phyloP scores from a whole-genome alignment of 2,113 vertebrate species.

The Apistogramma diplotaenia region DNA sequence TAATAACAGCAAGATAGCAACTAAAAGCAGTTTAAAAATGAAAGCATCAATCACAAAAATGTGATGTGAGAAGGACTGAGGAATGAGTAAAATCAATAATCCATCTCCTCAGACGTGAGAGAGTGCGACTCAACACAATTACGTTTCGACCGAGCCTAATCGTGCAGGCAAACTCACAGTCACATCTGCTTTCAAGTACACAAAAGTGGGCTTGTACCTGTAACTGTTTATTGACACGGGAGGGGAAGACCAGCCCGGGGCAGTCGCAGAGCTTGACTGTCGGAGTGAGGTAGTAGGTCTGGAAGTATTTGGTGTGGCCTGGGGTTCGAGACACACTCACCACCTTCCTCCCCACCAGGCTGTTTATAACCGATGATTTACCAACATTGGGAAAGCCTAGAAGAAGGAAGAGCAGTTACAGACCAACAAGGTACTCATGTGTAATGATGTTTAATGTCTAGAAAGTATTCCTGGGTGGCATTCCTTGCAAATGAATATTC shows the following conservation, averaged over 20 bases:
- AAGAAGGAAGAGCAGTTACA: neutral
- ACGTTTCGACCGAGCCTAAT: neutral
- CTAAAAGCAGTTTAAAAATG: neutral
- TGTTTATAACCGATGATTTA: constrained; percentile 90
- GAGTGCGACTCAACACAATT: neutral
- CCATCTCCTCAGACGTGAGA: neutral
- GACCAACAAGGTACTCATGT: neutral
- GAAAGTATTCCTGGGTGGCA: neutral
- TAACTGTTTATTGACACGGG: constrained; percentile 80
- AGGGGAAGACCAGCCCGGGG: constrained; percentile 90
- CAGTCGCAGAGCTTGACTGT: constrained; percentile 91
- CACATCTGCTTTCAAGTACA: neutral
- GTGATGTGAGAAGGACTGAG: neutral
- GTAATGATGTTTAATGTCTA: neutral
- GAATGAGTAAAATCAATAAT: constrained; percentile 26
- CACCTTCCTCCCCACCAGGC: constrained; percentile 87
- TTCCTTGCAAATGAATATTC: neutral
- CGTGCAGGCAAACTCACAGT: neutral
- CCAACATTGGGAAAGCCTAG: constrained; percentile 90
- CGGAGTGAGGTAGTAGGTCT: constrained; percentile 93
- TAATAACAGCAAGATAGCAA: neutral
- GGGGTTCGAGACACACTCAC: constrained; percentile 92
- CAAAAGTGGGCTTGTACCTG: constrained; percentile 74
- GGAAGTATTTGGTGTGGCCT: constrained; percentile 95
- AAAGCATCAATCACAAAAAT: neutral